phyloP scores from a whole-genome alignment of 1,140 invertebrate species.

The Eumeta japonica region DNA sequence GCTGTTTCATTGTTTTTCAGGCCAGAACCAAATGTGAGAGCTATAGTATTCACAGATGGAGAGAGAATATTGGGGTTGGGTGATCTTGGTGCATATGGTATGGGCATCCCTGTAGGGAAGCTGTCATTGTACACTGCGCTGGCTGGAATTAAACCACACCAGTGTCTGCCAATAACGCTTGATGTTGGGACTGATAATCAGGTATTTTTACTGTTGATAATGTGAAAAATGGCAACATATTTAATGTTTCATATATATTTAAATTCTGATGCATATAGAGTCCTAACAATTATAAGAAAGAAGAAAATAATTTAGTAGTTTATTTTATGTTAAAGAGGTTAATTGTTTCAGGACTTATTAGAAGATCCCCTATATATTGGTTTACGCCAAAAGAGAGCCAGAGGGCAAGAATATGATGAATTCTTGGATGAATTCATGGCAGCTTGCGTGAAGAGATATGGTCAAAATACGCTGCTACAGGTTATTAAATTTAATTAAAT shows the following conservation, averaged over 20 bases:
- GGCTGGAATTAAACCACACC: slow-evolving; percentile 90
- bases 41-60: slow-evolving; percentile 93
- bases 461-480: slow-evolving; percentile 84
- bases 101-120: slow-evolving; percentile 96
- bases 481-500: too few species aligned
- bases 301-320: background rate
- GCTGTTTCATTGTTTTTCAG: slow-evolving; percentile 53
- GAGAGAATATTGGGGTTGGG: slow-evolving; percentile 92
- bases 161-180: slow-evolving; percentile 87
- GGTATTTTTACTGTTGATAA: slow-evolving; percentile 19
- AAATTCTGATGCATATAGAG: too few species aligned
- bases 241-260: background rate
- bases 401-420: slow-evolving; percentile 88
- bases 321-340: background rate
- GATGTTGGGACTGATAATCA: slow-evolving; percentile 93
- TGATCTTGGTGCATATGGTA: slow-evolving; percentile 91
- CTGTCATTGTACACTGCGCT: slow-evolving; percentile 89
- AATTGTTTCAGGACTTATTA: slow-evolving; percentile 80
- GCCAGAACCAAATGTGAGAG: slow-evolving; percentile 90
- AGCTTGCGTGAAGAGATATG: slow-evolving; percentile 88
- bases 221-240: background rate
- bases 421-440: slow-evolving; percentile 98
- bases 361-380: slow-evolving; percentile 97
- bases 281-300: slow-evolving; percentile 3
- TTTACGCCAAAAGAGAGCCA: slow-evolving; percentile 79